phyloP scores from a whole-genome alignment of 2,113 vertebrate genomes.

The Centropus unirufus region DNA sequence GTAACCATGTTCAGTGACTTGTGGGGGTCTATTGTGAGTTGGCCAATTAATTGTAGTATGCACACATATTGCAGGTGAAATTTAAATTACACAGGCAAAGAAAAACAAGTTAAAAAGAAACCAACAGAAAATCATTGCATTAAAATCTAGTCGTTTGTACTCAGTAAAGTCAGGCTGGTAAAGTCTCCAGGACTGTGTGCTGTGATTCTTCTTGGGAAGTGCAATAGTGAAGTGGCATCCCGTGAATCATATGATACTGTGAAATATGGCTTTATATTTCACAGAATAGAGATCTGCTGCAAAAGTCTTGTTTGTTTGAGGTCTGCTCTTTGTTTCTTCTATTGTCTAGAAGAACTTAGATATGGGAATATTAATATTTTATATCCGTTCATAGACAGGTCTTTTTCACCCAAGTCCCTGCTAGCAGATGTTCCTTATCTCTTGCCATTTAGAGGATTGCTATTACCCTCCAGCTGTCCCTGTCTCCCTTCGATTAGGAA shows the following conservation, averaged over 20 bases:
- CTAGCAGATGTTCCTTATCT: slow-evolving; percentile 64
- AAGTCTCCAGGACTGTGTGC: not conserved
- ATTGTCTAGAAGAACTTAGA: not conserved
- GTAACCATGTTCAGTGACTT: not conserved
- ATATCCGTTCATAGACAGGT: slow-evolving; percentile 36
- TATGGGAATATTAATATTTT: slow-evolving; percentile 57
- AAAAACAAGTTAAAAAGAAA: not conserved
- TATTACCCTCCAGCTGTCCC: slow-evolving; percentile 16
- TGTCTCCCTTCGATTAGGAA: not conserved
- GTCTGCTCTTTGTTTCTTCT: slow-evolving; percentile 12
- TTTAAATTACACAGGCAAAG: not conserved
- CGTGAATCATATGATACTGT: not conserved
- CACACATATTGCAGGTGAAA: not conserved
- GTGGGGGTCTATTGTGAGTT: not conserved
- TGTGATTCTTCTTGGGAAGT: not conserved
- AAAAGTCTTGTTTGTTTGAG: not conserved
- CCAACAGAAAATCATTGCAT: not conserved
- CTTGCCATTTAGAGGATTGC: not conserved
- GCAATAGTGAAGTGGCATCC: not conserved
- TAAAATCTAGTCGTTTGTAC: not conserved
- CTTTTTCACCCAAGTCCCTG: slow-evolving; percentile 32
- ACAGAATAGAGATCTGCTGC: not conserved
- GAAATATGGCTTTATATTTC: not conserved
- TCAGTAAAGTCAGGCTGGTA: not conserved
- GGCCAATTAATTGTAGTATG: not conserved